Evolutionary conservation across 2,113 vertebrate species (phyloP).

Genomic region (Naja naja): DNA sequence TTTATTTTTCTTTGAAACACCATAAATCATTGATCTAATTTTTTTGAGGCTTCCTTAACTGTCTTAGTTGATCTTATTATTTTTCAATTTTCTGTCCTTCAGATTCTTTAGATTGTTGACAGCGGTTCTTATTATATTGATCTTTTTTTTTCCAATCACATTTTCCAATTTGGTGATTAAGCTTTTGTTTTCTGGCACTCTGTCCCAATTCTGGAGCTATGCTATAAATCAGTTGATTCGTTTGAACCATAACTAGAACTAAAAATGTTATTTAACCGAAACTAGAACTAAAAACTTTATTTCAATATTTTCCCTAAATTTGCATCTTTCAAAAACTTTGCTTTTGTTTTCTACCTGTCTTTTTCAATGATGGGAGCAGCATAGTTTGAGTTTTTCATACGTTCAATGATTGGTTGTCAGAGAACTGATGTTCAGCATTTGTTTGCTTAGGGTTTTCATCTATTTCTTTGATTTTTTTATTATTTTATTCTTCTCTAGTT

Average conservation of each 20-base stretch:
- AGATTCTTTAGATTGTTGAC: not conserved
- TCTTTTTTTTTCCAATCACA: not conserved
- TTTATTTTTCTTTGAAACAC: not conserved
- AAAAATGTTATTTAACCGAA: not conserved
- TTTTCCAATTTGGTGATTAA: not conserved
- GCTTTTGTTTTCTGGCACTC: not conserved
- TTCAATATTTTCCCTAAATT: not conserved
- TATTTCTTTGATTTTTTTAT: not conserved
- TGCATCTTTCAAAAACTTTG: not conserved
- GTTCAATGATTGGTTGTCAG: not conserved
- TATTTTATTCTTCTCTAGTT: not conserved
- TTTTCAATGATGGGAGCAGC: not conserved
- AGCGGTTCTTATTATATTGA: not conserved
- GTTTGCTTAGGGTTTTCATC: not conserved
- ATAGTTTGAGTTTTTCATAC: not conserved
- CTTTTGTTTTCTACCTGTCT: not conserved
- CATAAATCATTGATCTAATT: not conserved
- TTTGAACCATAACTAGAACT: not conserved
- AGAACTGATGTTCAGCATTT: not conserved
- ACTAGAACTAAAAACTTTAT: not conserved
- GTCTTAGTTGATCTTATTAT: not conserved
- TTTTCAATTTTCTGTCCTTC: not conserved
- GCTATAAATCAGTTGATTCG: not conserved
- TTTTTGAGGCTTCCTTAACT: not conserved
- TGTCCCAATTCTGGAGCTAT: not conserved